These are phyloP conservation scores for Coptodon rendalli DNA, from an alignment of 2,113 vertebrate genomes.

Conservation along the genomic window DNA sequence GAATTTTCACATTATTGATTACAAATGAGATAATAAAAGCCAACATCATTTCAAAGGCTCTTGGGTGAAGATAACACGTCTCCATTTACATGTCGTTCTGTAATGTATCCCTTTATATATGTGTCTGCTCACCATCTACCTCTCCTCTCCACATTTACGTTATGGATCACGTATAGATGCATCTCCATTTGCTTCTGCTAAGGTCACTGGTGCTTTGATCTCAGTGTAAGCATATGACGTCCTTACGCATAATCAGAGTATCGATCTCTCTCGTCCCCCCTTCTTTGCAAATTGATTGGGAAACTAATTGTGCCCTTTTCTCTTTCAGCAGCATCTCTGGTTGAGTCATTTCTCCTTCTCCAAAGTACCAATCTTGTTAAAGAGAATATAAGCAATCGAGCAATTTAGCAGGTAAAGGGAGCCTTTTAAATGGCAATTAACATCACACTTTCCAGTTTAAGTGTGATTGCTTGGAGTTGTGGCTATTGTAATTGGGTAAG, in stretches of 20 bases:
- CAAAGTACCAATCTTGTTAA: constrained; percentile 41
- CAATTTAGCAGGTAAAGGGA: constrained; percentile 35
- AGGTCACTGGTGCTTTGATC: constrained; percentile 58
- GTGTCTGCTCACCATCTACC: background rate
- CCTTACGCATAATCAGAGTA: constrained; percentile 61
- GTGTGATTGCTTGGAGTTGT: background rate
- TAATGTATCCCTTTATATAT: constrained; percentile 13
- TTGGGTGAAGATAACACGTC: constrained; percentile 22
- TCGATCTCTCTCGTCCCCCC: constrained; percentile 36
- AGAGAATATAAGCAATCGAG: constrained; percentile 29
- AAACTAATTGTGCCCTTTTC: constrained; percentile 67
- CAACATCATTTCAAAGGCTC: constrained; percentile 42
- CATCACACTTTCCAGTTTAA: constrained; percentile 36
- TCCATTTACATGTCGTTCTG: constrained; percentile 39
- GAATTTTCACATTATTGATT: constrained; percentile 57
- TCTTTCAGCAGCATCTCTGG: constrained; percentile 11
- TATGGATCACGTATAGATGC: constrained; percentile 27
- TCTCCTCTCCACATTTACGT: background rate
- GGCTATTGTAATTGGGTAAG: constrained; percentile 34
- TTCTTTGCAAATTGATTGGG: constrained; percentile 56
- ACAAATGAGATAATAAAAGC: constrained; percentile 57
- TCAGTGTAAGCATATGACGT: constrained; percentile 47
- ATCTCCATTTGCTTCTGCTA: constrained; percentile 20
- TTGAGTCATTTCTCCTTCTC: constrained; percentile 24
- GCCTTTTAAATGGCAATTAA: constrained; percentile 52